These are phyloP conservation scores for Accipiter virgatus DNA, from an alignment of 2,113 vertebrate species.

Conservation along the genomic window DNA sequence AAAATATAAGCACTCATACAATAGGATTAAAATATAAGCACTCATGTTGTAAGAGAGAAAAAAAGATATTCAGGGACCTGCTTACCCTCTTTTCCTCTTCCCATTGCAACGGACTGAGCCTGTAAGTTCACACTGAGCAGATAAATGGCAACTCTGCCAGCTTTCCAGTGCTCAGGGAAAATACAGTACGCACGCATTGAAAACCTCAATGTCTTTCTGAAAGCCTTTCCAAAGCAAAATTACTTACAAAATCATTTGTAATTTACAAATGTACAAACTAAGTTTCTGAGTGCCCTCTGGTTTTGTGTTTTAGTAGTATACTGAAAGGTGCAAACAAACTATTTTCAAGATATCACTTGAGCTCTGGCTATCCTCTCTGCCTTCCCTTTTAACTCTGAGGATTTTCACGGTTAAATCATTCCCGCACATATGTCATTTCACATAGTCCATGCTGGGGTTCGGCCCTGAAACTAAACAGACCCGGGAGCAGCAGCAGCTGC, in stretches of 20 bases:
- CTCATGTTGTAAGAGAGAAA: not conserved
- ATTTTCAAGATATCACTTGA: not conserved
- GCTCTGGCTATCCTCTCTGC: not conserved
- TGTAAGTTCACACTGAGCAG: not conserved
- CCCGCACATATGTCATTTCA: not conserved
- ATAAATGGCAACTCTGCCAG: not conserved
- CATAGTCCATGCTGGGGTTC: not conserved
- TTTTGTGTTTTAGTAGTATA: not conserved
- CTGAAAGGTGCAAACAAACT: not conserved
- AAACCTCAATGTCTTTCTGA: not conserved
- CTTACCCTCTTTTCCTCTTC: not conserved
- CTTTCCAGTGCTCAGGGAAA: not conserved
- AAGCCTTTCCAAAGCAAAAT: not conserved
- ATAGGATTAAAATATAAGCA: not conserved
- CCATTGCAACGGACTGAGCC: not conserved
- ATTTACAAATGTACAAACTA: not conserved
- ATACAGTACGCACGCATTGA: not conserved
- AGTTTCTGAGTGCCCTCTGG: not conserved
- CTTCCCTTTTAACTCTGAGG: not conserved
- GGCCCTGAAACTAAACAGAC: not conserved
- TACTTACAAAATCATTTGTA: not conserved
- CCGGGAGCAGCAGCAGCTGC: not conserved
- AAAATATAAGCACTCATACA: not conserved
- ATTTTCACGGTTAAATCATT: not conserved
- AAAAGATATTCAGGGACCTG: not conserved